A percentile compares a stretch with the other conserved stretches of the same genome.
Conservation (phyloP, 2,797 vertebrate species). For the Furcifer pardalis region DNA sequence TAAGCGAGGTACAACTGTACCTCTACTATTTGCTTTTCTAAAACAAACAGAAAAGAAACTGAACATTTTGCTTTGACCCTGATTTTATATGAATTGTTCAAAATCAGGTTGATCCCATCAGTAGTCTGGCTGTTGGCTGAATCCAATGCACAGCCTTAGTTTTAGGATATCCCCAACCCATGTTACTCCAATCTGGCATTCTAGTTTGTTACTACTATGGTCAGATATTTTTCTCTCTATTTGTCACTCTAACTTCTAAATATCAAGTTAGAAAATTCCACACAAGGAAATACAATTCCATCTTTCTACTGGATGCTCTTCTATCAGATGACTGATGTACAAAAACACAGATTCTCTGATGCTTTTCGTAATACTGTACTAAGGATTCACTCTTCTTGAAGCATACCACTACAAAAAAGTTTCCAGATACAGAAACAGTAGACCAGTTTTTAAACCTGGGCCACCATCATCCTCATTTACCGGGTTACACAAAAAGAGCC, state of each 20-base stretch:
- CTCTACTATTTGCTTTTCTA: no score
- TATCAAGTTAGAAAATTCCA: background rate
- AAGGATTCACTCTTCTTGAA: constrained; percentile 5
- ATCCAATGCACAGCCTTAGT: no score
- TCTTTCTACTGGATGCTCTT: background rate
- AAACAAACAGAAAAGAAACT: no score
- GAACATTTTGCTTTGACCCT: no score
- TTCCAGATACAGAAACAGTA: constrained; percentile 5
- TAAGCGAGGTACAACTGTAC: no score
- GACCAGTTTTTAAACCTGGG: background rate
- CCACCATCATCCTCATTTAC: background rate
- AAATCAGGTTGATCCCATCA: no score
- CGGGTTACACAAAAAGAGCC: no score
- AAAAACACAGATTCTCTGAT: constrained; percentile 7
- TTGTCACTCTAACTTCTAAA: background rate
- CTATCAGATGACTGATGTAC: constrained; percentile 3
- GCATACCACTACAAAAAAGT: background rate
- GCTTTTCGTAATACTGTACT: background rate
- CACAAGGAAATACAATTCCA: constrained; percentile 2
- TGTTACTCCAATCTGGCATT: background rate
- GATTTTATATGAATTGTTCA: no score
- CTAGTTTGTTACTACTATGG: background rate
- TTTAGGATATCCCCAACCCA: no score
- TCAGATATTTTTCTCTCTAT: background rate
- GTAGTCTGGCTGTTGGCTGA: no score